phyloP scores from a whole-genome alignment of 1,140 invertebrate genomes.

The Asobara japonica region DNA sequence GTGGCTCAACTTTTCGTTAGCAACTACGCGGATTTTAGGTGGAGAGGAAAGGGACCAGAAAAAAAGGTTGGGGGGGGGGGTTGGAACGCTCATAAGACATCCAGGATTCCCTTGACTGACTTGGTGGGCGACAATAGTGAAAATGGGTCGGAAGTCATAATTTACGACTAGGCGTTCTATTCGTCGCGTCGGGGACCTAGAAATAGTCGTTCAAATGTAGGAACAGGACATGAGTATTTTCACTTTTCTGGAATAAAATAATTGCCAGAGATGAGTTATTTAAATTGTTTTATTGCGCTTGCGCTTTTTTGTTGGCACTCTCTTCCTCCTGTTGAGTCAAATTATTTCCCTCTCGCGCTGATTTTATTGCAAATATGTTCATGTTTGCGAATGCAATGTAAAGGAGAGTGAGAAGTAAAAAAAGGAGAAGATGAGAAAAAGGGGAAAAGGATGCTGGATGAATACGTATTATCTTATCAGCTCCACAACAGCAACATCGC shows the following conservation, averaged over 20 bases:
- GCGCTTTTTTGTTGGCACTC: not conserved
- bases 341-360: not conserved
- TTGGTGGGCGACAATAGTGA: constrained; percentile 46
- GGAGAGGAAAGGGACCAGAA: not conserved
- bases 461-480: constrained; percentile 61
- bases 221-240: not conserved
- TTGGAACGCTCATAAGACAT: not conserved
- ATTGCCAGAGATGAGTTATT: not conserved
- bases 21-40: not conserved
- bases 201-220: constrained; percentile 21
- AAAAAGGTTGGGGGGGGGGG: not conserved
- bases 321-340: not conserved
- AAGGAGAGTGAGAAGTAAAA: constrained; percentile 29
- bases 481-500: constrained; percentile 51
- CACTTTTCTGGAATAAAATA: not conserved
- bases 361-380: not conserved
- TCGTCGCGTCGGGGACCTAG: constrained; percentile 22
- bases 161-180: constrained; percentile 41
- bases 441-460: constrained; percentile 56
- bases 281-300: not conserved
- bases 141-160: constrained; percentile 62
- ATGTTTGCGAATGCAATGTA: not conserved
- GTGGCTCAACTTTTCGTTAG: not conserved
- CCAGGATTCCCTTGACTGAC: not conserved
- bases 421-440: constrained; percentile 38